Evolutionary conservation across 2,113 vertebrate genomes (phyloP).

Genomic region (Eurypyga helias): DNA sequence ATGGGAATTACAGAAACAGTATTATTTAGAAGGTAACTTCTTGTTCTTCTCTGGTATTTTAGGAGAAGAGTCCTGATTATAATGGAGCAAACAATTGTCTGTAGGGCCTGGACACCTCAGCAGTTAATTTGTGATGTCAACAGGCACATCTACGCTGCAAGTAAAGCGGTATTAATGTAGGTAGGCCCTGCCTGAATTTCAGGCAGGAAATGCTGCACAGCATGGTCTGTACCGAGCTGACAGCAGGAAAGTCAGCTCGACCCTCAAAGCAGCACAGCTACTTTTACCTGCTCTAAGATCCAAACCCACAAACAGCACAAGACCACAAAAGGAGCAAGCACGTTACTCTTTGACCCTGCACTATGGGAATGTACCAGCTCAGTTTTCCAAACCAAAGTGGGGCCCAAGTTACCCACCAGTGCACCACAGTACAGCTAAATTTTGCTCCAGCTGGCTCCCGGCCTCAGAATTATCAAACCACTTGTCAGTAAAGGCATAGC

Average conservation of each 20-base stretch:
- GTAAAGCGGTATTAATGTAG: fast-evolving
- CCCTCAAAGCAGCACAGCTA: not conserved
- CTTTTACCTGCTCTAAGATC: not conserved
- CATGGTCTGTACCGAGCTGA: not conserved
- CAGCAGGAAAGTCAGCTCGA: not conserved
- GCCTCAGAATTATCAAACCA: not conserved
- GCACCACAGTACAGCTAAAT: not conserved
- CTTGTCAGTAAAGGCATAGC: not conserved
- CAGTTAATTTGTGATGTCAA: not conserved
- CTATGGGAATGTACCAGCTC: not conserved
- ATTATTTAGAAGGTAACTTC: not conserved
- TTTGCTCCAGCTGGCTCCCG: not conserved
- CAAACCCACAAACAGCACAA: not conserved
- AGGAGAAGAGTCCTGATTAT: not conserved
- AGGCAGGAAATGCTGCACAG: not conserved
- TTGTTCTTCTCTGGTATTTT: not conserved
- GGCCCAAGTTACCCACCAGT: not conserved
- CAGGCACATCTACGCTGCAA: not conserved
- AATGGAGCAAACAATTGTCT: not conserved
- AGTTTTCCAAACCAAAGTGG: not conserved
- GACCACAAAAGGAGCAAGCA: not conserved
- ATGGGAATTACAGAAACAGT: not conserved
- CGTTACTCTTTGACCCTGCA: fast-evolving
- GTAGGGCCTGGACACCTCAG: not conserved
- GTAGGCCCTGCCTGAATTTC: not conserved